A percentile compares a stretch with the other conserved stretches of the same genome.
These are phyloP conservation scores for Eupsilia transversa DNA, from an alignment of 2,888 invertebrate genomes.

Conservation along the genomic window DNA sequence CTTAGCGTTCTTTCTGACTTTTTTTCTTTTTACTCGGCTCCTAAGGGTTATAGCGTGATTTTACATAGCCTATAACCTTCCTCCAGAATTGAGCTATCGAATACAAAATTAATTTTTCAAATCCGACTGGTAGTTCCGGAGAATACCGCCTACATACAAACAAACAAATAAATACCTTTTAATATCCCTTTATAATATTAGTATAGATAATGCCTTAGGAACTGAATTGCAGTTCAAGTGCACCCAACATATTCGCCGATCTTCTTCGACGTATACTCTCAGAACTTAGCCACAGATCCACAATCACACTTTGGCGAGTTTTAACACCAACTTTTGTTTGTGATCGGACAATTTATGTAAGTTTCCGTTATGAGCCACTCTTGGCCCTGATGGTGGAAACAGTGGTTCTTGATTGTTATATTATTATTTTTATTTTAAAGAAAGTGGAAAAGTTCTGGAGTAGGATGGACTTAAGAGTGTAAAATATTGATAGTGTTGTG, in stretches of 20 bases:
- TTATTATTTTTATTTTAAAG: constrained; percentile 38
- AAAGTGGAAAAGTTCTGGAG: neutral
- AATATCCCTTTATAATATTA: too few species aligned
- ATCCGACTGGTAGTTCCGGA: too few species aligned
- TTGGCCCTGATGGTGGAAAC: constrained; percentile 45
- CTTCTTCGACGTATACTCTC: constrained; percentile 52
- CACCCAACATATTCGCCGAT: constrained; percentile 22
- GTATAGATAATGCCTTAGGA: too few species aligned
- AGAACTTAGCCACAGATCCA: constrained; percentile 75
- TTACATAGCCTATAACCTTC: too few species aligned
- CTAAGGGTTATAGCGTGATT: too few species aligned
- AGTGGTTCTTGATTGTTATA: constrained; percentile 42
- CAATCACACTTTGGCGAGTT: constrained; percentile 78
- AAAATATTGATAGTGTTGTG: neutral
- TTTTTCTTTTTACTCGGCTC: too few species aligned
- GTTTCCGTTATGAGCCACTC: constrained; percentile 68
- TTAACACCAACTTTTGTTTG: constrained; percentile 80
- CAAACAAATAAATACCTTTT: too few species aligned
- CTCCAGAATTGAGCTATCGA: too few species aligned
- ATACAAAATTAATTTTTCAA: too few species aligned
- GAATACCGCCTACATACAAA: too few species aligned
- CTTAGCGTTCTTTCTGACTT: too few species aligned
- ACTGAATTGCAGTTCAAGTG: neutral
- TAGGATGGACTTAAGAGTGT: neutral
- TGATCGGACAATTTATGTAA: constrained; percentile 79